phyloP scores from a whole-genome alignment of 2,797 vertebrate species.

The Malurus splendens region DNA sequence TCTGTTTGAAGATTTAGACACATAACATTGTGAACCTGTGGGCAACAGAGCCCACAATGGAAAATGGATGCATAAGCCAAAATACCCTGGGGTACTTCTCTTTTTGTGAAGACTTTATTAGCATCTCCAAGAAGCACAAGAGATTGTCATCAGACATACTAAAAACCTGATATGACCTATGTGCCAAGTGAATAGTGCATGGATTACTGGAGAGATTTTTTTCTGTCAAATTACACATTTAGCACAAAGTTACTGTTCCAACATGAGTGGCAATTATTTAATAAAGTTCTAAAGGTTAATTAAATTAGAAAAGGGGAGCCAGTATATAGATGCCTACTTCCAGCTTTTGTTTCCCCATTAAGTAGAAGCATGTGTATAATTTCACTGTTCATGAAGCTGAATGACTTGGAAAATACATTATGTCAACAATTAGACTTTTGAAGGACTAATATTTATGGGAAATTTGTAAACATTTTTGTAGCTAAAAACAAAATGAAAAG shows the following conservation, averaged over 20 bases:
- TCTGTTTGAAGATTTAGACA: not conserved
- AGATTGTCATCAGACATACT: not conserved
- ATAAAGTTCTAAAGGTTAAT: not conserved
- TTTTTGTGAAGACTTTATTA: not conserved
- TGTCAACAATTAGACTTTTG: not conserved
- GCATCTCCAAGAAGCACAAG: not conserved
- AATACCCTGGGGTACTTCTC: not conserved
- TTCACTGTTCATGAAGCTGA: not conserved
- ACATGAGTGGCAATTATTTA: not conserved
- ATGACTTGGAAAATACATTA: not conserved
- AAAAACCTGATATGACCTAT: not conserved
- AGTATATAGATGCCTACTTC: not conserved
- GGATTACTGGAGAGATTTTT: not conserved
- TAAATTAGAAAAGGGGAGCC: not conserved
- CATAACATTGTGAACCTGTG: not conserved
- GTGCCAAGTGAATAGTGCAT: not conserved
- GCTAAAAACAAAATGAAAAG: not conserved
- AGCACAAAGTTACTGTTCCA: not conserved
- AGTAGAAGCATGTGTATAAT: not conserved
- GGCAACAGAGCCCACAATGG: not conserved
- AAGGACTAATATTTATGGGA: not conserved
- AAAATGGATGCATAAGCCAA: not conserved
- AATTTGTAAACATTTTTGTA: not conserved
- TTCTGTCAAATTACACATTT: not conserved
- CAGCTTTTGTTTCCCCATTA: rapidly evolving